A percentile compares a stretch with the other conserved stretches of the same genome.
These are phyloP conservation scores for Amaurobius ferox DNA, from an alignment of 2,888 invertebrate species.

Conservation along the genomic window DNA sequence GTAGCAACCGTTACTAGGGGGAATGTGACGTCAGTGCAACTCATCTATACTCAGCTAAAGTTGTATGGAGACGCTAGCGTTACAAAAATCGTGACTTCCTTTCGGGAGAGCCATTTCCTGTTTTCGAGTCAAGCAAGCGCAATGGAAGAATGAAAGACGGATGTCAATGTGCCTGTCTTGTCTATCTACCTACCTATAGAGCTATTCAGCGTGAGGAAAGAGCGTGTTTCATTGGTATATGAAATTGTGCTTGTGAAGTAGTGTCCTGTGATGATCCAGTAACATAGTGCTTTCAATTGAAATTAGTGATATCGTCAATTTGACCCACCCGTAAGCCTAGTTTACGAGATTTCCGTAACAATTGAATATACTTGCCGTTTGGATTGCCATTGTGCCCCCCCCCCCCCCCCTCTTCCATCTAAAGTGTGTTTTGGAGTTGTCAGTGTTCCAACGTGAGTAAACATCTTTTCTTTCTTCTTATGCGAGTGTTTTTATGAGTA, in stretches of 20 bases:
- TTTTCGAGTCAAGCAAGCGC: slow-evolving; percentile 59
- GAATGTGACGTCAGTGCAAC: too few relatives aligned
- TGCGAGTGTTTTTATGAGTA: too few relatives aligned
- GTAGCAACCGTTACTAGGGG: too few relatives aligned
- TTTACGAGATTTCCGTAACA: not conserved
- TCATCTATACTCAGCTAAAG: too few relatives aligned
- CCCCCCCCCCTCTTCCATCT: not conserved
- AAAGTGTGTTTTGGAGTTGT: slow-evolving; percentile 5
- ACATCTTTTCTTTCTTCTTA: too few relatives aligned
- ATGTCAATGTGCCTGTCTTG: slow-evolving; percentile 58
- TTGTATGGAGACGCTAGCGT: too few relatives aligned
- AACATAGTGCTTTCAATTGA: not conserved
- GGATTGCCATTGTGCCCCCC: not conserved
- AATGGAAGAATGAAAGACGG: slow-evolving; percentile 68
- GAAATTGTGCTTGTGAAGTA: slow-evolving; percentile 37
- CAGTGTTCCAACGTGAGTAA: not conserved
- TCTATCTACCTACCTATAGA: slow-evolving; percentile 70
- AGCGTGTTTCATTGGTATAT: slow-evolving; percentile 24
- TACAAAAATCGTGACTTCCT: too few relatives aligned
- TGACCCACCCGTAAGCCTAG: not conserved
- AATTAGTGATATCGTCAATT: not conserved
- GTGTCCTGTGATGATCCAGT: slow-evolving; percentile 13
- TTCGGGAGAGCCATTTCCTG: slow-evolving; percentile 71
- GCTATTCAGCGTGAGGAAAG: slow-evolving; percentile 68
- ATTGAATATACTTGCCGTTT: too few relatives aligned